Conservation (phyloP, 2,113 vertebrate genomes). For the Python bivittatus region DNA sequence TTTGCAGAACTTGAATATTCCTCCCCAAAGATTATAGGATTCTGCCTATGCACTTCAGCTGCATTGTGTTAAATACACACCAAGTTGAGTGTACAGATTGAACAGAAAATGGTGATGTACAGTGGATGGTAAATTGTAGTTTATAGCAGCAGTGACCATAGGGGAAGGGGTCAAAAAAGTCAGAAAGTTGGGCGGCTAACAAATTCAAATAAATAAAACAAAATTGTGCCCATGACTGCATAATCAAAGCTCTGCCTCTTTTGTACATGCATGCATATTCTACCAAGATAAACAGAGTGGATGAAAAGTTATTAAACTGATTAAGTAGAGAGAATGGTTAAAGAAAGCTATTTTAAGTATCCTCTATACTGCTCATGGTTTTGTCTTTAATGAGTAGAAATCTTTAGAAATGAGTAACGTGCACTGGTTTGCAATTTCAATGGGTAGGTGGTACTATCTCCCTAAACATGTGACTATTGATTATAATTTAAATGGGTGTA, state of each 20-base stretch:
- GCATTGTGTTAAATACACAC: too few relatives aligned
- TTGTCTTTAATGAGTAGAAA: slow-evolving; percentile 1
- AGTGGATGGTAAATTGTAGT: slow-evolving; percentile 41
- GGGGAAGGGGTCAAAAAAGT: too few relatives aligned
- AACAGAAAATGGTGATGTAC: background rate
- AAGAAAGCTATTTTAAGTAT: background rate
- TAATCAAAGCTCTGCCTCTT: too few relatives aligned
- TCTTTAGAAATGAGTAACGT: slow-evolving; percentile 27
- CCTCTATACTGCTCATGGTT: slow-evolving; percentile 34
- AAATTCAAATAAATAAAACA: too few relatives aligned
- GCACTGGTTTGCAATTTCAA: slow-evolving; percentile 48
- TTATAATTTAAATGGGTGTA: slow-evolving; percentile 33
- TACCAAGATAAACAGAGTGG: background rate
- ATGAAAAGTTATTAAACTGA: background rate
- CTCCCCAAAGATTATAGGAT: too few relatives aligned
- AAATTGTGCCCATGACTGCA: too few relatives aligned
- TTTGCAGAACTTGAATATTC: too few relatives aligned
- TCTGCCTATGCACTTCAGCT: too few relatives aligned
- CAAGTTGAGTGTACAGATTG: too few relatives aligned
- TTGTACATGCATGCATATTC: background rate
- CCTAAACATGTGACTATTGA: slow-evolving; percentile 33
- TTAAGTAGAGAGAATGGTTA: slow-evolving; percentile 31
- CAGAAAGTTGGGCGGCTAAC: too few relatives aligned
- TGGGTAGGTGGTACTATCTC: background rate
- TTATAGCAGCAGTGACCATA: slow-evolving; percentile 11